Percentiles rank a stretch among this genome's conserved stretches.
Evolutionary conservation across 2,888 invertebrate species (phyloP).

Genomic region (Reticulitermes lucifugus): DNA sequence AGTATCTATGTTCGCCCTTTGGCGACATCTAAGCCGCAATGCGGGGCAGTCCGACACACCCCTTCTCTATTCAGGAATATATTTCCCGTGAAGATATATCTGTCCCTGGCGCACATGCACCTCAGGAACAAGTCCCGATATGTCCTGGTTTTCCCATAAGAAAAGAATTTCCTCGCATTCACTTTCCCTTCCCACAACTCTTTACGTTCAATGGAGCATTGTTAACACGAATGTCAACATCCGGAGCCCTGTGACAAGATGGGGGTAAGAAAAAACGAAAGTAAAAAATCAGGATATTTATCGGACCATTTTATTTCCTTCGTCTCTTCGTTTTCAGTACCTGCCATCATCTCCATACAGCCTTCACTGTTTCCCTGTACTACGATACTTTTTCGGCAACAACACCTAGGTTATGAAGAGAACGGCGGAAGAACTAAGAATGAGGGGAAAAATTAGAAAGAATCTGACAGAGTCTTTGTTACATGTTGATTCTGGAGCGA

Average conservation of each 20-base stretch:
- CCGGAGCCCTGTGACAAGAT: conserved; percentile 5
- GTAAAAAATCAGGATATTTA: conserved; percentile 42
- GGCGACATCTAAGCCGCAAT: too few relatives aligned
- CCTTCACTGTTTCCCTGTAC: neutral
- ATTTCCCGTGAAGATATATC: too few relatives aligned
- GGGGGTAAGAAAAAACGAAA: neutral
- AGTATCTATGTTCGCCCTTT: too few relatives aligned
- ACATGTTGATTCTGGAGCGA: neutral
- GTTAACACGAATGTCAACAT: conserved; percentile 33
- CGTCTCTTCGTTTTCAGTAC: conserved; percentile 13
- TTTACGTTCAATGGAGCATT: conserved; percentile 33
- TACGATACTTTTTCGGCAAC: neutral
- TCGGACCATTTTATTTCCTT: conserved; percentile 42
- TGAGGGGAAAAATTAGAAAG: neutral
- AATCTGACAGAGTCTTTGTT: conserved; percentile 17
- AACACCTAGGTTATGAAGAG: neutral
- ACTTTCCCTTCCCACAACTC: neutral
- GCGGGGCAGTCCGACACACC: too few relatives aligned
- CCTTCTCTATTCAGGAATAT: too few relatives aligned
- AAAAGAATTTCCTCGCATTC: neutral
- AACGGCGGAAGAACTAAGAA: neutral
- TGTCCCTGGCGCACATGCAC: neutral
- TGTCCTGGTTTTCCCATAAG: neutral
- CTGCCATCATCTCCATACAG: conserved; percentile 22
- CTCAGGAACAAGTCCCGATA: neutral